Percentiles rank a stretch among this genome's conserved stretches.
Evolutionary conservation across 2,113 vertebrate species (phyloP).

Genomic region (Pachycephala philippinensis): DNA sequence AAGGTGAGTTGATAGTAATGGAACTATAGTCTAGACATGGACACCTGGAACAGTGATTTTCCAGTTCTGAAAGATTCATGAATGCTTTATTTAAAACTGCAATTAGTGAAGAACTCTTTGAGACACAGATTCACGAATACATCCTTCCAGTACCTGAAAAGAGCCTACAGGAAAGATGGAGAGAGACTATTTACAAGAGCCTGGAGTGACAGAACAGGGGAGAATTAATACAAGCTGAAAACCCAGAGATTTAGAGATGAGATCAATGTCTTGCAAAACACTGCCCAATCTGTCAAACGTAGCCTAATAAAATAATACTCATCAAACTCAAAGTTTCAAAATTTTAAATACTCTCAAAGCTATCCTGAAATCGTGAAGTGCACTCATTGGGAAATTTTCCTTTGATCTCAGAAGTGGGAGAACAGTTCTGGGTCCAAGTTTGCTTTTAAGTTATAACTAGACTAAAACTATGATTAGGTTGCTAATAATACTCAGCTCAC

Average conservation of each 20-base stretch:
- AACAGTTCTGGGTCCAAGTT: not conserved
- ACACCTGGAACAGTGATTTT: not conserved
- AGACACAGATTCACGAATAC: not conserved
- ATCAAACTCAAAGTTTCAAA: not conserved
- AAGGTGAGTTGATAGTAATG: not conserved
- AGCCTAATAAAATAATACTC: not conserved
- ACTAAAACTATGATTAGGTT: not conserved
- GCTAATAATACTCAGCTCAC: not conserved
- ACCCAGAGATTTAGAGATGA: not conserved
- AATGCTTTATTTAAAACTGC: not conserved
- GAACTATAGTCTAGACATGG: not conserved
- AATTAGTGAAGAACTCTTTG: not conserved
- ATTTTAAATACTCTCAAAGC: not conserved
- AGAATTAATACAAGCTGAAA: not conserved
- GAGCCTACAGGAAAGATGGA: not conserved
- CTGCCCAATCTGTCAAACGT: not conserved
- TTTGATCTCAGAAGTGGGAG: not conserved
- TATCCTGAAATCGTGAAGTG: not conserved
- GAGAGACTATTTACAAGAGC: not conserved
- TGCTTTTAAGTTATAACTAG: not conserved
- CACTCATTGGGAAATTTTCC: not conserved
- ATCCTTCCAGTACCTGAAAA: not conserved
- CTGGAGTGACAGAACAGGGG: not conserved
- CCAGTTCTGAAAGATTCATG: not conserved
- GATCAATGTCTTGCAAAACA: not conserved